Evolutionary conservation across 2,888 invertebrate genomes (phyloP).

Genomic region (Onthophagus sagittarius): DNA sequence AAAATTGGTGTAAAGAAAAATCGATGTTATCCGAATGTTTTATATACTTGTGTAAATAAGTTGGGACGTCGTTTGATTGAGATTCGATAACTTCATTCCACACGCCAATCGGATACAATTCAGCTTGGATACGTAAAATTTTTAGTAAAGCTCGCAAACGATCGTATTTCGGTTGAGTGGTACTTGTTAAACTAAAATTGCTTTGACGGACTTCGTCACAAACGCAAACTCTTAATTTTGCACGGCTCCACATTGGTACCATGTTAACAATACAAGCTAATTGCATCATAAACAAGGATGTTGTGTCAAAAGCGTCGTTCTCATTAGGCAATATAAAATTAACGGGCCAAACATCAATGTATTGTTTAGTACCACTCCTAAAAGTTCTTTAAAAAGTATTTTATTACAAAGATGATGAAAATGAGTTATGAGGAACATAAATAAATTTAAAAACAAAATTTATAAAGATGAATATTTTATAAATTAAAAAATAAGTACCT

Average conservation of each 20-base stretch:
- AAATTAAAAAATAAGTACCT: constrained; percentile 50
- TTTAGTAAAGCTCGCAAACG: constrained; percentile 71
- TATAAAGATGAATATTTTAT: background rate
- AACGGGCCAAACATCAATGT: constrained; percentile 97
- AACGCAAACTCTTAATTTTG: constrained; percentile 81
- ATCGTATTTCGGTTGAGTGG: constrained; percentile 36
- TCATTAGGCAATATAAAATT: constrained; percentile 79
- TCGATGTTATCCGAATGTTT: background rate
- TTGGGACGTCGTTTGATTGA: constrained; percentile 32
- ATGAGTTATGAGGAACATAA: background rate
- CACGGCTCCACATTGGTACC: constrained; percentile 82
- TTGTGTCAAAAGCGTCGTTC: constrained; percentile 82
- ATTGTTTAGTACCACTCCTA: constrained; percentile 63
- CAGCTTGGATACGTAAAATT: constrained; percentile 81
- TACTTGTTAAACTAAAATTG: constrained; percentile 38
- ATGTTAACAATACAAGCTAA: constrained; percentile 93
- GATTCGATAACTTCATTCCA: constrained; percentile 42
- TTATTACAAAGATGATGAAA: background rate
- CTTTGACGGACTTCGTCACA: constrained; percentile 56
- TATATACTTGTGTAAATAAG: constrained; percentile 41
- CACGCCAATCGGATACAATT: constrained; percentile 64
- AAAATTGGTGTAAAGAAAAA: background rate
- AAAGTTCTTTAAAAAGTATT: constrained; percentile 19
- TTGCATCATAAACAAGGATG: constrained; percentile 93
- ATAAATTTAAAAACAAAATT: background rate